phyloP scores from a whole-genome alignment of 2,888 invertebrate species.

The Watsonalla cultraria region DNA sequence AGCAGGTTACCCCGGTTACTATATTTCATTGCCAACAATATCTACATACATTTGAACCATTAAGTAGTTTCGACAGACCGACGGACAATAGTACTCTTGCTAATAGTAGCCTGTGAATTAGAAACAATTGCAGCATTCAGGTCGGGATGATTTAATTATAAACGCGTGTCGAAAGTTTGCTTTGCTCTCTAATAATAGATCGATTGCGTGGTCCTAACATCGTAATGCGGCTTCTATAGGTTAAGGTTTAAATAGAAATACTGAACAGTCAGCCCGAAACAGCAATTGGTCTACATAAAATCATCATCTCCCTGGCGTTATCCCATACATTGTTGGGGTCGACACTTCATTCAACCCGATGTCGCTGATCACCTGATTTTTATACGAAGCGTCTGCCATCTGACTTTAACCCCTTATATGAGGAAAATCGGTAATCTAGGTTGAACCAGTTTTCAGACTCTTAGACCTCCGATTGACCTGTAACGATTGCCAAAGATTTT shows the following conservation, averaged over 20 bases:
- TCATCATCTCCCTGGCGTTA: no score
- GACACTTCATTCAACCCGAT: no score
- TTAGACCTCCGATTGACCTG: no score
- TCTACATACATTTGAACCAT: conserved; percentile 14
- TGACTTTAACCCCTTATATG: no score
- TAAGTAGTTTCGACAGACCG: conserved; percentile 21
- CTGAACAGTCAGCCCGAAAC: not conserved
- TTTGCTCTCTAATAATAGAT: not conserved
- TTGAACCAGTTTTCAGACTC: no score
- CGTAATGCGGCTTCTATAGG: not conserved
- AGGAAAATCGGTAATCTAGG: no score
- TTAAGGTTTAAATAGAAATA: not conserved
- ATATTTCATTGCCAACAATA: not conserved
- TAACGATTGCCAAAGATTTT: no score
- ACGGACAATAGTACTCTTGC: conserved; percentile 11
- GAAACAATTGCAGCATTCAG: conserved; percentile 13
- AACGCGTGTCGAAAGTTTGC: not conserved
- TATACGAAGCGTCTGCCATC: no score
- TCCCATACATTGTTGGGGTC: no score
- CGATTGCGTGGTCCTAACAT: not conserved
- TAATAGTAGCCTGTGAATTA: conserved; percentile 15
- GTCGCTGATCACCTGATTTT: no score
- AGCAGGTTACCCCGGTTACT: not conserved
- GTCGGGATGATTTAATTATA: not conserved
- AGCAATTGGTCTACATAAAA: no score